Evolutionary conservation across 2,888 invertebrate genomes (phyloP), one percentile per base, ranked within the genome.

Genomic region (Brachypterus glaber): DNA sequence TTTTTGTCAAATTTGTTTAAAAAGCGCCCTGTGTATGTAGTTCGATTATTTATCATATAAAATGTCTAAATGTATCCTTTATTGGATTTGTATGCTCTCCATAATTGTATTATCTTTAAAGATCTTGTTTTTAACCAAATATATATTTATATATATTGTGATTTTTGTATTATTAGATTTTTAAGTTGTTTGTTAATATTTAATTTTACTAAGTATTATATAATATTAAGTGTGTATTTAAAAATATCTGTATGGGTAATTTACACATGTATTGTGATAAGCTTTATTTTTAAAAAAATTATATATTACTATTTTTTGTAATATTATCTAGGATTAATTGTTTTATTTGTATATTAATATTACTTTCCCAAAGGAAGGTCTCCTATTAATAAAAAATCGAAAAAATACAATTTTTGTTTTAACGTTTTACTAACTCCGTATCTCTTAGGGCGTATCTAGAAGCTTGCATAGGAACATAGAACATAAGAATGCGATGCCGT

Each of bases 191-290:
- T 33, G 11, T 33, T 33, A 12, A 17, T 15, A 33, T 33, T 15
- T n/a, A 14, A 17, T 8, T 33, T 33, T 33, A n/a, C 17, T 33
- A 33, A 17, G 33, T 33, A 27, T 33, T 33, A n/a, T n/a, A 8
- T 7, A 11, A 5, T 17, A 17, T 18, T 33, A 33, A 33, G 16
- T 17, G 27, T 27, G 27, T 27, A 27, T 33, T 3, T 30, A 33
- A 33, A 27, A 9, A 27, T 27, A 11, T 11, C 8, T 7, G 5
- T 27, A 9, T 9, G 27, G 27, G 12, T 13, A 27, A 27, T 27
- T 21, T 46, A 45, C 43, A 40, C 40, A 39, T 40, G 46, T 43
- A 45, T 47, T 50, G 51, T 51, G 51, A 51, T 51, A 51, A 47
- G 48, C 43, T 48, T 51, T 45, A 45, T 40, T 49, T 49, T 43